A percentile compares a stretch with the other conserved stretches of the same genome.
Conservation (phyloP, 1,140 invertebrate genomes). For the silkworm (Bombyx mori) region DNA sequence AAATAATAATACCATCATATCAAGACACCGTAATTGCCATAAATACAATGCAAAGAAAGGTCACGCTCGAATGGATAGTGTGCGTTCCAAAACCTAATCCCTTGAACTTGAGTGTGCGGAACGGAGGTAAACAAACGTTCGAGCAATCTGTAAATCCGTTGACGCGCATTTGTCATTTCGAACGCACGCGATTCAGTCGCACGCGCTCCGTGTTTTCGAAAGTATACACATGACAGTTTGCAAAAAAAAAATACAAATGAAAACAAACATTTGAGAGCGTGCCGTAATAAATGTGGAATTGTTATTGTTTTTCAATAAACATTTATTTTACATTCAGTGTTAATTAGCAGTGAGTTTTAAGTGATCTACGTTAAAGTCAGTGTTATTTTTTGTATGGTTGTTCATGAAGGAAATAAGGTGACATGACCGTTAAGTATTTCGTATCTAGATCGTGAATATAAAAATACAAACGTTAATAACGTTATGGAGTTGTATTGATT, state of each 20-base stretch:
- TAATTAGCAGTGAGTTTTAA: constrained; percentile 13
- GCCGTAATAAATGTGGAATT: too few species aligned
- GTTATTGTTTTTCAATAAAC: too few species aligned
- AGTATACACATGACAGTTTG: constrained; percentile 15
- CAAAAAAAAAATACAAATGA: constrained; percentile 16
- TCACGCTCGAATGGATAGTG: constrained; percentile 18
- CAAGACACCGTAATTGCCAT: constrained; percentile 4
- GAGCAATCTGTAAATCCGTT: constrained; percentile 30
- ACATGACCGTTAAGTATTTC: constrained; percentile 29
- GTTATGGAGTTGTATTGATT: not conserved
- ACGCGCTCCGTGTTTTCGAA: constrained; percentile 29
- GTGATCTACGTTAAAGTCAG: constrained; percentile 15
- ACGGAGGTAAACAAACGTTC: constrained; percentile 55
- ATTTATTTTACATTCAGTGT: too few species aligned
- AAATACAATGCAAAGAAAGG: constrained; percentile 16
- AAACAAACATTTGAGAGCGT: constrained; percentile 6
- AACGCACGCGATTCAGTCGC: constrained; percentile 31
- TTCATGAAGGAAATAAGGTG: constrained; percentile 32
- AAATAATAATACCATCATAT: constrained; percentile 15
- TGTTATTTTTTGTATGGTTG: constrained; percentile 14
- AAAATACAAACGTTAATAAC: too few species aligned
- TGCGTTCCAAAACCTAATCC: constrained; percentile 39
- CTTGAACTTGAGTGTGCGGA: constrained; percentile 63
- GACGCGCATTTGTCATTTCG: constrained; percentile 63
- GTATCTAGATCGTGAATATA: too few species aligned